Evolutionary conservation across 2,888 invertebrate species (phyloP).

Genomic region (Diachrysia chrysitis): DNA sequence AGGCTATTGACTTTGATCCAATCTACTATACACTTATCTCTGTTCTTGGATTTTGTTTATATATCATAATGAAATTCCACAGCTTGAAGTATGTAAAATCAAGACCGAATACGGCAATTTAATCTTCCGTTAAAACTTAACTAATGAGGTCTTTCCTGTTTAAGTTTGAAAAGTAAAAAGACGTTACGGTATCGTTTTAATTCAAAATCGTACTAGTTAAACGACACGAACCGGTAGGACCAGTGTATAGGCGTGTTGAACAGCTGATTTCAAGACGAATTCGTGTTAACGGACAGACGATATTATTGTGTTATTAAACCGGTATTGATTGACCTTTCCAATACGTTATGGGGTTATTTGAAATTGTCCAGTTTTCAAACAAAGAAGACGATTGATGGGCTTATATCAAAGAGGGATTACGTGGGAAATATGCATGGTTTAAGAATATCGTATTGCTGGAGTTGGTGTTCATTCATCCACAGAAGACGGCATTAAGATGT

Average conservation of each 20-base stretch:
- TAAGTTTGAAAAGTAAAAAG: conserved; percentile 21
- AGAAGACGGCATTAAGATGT: no score
- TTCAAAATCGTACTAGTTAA: conserved; percentile 36
- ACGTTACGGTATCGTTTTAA: conserved; percentile 52
- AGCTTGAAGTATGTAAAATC: neutral
- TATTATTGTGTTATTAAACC: conserved; percentile 54
- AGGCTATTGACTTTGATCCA: no score
- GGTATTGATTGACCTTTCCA: conserved; percentile 64
- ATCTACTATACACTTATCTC: no score
- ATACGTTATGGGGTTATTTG: conserved; percentile 55
- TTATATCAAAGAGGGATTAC: neutral
- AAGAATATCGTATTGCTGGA: no score
- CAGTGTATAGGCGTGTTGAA: conserved; percentile 58
- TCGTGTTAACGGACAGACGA: conserved; percentile 69
- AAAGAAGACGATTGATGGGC: conserved; percentile 18
- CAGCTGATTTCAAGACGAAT: conserved; percentile 73
- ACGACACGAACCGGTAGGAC: conserved; percentile 43
- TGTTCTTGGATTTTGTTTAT: no score
- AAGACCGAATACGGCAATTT: neutral
- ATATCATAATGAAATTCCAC: no score
- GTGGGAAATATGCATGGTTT: neutral
- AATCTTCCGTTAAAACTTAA: neutral
- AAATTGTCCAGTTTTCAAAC: conserved; percentile 48
- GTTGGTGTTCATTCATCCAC: no score
- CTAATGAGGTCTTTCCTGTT: neutral